Percentiles rank a stretch among this genome's conserved stretches.
Conservation (phyloP, 2,113 vertebrate genomes). For the Electrona antarctica region DNA sequence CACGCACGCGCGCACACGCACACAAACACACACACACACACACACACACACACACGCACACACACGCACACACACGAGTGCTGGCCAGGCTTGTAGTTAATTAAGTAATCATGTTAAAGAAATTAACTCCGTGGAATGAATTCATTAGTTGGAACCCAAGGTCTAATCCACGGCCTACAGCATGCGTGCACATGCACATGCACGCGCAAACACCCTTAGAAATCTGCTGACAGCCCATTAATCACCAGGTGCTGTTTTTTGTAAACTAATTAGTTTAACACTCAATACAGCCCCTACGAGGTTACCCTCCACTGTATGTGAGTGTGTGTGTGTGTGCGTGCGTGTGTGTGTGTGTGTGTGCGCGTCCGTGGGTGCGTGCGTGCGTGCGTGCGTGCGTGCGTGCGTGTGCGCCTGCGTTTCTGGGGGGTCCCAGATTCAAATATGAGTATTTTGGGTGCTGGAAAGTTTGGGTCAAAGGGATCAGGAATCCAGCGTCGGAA, state of each 20-base stretch:
- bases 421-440: background rate
- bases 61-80: background rate
- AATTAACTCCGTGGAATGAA: background rate
- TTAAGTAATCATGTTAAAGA: background rate
- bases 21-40: background rate
- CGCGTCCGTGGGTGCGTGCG: no score
- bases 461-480: no score
- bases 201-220: background rate
- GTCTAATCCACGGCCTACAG: background rate
- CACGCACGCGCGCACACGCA: background rate
- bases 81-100: background rate
- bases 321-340: background rate
- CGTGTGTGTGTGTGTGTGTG: background rate
- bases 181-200: background rate
- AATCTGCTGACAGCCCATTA: background rate
- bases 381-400: background rate
- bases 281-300: background rate
- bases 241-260: constrained; percentile 2
- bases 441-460: no score
- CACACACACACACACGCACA: background rate
- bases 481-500: no score
- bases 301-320: background rate
- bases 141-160: background rate
- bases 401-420: background rate
- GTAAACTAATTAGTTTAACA: background rate